Evolutionary conservation across 2,797 vertebrate species (phyloP).

Genomic region (Peromyscus melanophrys): DNA sequence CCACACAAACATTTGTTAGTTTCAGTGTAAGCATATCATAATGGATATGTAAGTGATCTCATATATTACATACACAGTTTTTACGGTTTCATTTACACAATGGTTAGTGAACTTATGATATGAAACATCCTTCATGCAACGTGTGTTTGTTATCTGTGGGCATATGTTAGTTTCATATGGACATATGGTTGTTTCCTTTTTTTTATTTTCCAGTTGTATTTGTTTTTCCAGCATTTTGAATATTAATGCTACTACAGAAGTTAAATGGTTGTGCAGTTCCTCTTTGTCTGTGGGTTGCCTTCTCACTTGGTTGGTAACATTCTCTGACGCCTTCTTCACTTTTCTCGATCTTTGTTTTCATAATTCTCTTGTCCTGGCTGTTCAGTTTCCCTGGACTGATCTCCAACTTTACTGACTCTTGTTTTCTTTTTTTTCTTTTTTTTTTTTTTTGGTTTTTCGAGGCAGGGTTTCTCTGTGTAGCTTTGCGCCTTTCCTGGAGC

Average conservation of each 20-base stretch:
- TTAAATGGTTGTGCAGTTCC: background rate
- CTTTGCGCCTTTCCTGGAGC: too few species aligned
- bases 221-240: background rate
- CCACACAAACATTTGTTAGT: background rate
- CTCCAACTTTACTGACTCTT: too few species aligned
- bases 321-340: background rate
- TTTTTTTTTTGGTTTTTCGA: too few species aligned
- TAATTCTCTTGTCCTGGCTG: background rate
- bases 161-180: background rate
- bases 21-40: background rate
- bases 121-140: background rate
- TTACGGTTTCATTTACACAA: background rate
- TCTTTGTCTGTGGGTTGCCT: background rate
- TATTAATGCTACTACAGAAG: background rate
- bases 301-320: background rate
- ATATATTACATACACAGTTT: background rate
- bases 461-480: too few species aligned
- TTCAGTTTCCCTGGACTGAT: too few species aligned
- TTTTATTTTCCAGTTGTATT: background rate
- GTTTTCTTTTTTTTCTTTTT: too few species aligned
- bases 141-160: background rate
- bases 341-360: background rate
- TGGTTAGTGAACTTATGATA: background rate
- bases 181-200: background rate
- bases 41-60: background rate